Conservation (phyloP, 2,113 vertebrate species). For the Quiscalus mexicanus region DNA sequence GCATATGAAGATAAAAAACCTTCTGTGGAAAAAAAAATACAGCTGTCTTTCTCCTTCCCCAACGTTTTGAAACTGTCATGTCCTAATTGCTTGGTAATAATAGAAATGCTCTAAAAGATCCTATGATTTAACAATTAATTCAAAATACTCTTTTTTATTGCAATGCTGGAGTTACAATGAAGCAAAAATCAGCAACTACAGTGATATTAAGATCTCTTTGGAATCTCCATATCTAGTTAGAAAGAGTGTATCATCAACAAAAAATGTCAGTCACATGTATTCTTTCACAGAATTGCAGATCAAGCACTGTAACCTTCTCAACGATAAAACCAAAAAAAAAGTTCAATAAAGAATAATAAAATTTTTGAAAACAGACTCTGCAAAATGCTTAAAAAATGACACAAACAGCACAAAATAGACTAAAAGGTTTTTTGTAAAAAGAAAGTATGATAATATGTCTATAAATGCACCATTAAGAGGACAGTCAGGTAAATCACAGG, state of each 20-base stretch:
- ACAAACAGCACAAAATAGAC: neutral
- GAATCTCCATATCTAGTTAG: neutral
- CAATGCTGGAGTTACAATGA: neutral
- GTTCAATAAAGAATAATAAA: neutral
- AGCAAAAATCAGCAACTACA: neutral
- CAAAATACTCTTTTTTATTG: neutral
- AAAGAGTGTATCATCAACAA: neutral
- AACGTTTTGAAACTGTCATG: neutral
- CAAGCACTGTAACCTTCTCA: neutral
- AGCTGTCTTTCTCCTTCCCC: too few relatives aligned
- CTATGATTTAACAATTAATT: neutral
- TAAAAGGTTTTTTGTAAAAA: neutral
- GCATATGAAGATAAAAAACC: neutral
- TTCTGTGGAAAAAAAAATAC: neutral
- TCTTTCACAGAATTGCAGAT: neutral
- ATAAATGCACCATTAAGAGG: neutral
- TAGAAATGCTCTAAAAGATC: neutral
- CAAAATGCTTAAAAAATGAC: neutral
- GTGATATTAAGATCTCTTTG: neutral
- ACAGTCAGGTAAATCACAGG: neutral
- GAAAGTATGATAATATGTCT: neutral
- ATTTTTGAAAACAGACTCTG: neutral
- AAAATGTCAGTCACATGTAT: neutral
- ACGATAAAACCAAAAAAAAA: fast-evolving
- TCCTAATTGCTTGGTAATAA: neutral